Conservation (phyloP, 2,888 invertebrate species). For the Chloroclystis v-ata region DNA sequence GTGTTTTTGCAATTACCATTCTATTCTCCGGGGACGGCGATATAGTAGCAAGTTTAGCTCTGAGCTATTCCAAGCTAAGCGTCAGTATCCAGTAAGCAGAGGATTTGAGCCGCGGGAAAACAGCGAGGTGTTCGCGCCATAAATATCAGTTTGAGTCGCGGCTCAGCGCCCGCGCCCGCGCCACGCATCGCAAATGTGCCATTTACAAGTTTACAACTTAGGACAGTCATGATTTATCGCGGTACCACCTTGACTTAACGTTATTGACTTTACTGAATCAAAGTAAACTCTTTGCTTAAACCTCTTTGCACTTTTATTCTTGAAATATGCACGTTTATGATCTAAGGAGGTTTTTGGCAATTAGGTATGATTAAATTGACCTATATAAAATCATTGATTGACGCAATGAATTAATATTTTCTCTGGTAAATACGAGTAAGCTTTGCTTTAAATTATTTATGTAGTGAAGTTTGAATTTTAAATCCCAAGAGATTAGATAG, state of each 20-base stretch:
- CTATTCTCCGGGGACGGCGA: too few relatives aligned
- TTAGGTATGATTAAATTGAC: too few relatives aligned
- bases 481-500: too few relatives aligned
- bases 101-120: slow-evolving; percentile 15
- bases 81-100: slow-evolving; percentile 7
- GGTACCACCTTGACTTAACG: slow-evolving; percentile 52
- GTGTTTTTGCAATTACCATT: too few relatives aligned
- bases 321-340: too few relatives aligned
- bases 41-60: neutral
- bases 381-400: too few relatives aligned
- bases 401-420: too few relatives aligned
- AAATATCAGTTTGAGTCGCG: slow-evolving; percentile 61
- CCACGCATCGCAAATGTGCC: slow-evolving; percentile 61
- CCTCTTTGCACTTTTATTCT: too few relatives aligned
- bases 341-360: too few relatives aligned
- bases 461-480: too few relatives aligned
- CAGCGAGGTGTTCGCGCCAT: slow-evolving; percentile 53
- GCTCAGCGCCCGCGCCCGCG: slow-evolving; percentile 33
- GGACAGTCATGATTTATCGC: slow-evolving; percentile 44
- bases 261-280: slow-evolving; percentile 15
- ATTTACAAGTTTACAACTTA: slow-evolving; percentile 53
- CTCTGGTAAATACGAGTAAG: too few relatives aligned
- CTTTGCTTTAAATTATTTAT: too few relatives aligned
- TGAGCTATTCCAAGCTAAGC: slow-evolving; percentile 3
- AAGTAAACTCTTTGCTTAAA: neutral